phyloP scores from a whole-genome alignment of 2,888 invertebrate genomes.

The Troides helena region DNA sequence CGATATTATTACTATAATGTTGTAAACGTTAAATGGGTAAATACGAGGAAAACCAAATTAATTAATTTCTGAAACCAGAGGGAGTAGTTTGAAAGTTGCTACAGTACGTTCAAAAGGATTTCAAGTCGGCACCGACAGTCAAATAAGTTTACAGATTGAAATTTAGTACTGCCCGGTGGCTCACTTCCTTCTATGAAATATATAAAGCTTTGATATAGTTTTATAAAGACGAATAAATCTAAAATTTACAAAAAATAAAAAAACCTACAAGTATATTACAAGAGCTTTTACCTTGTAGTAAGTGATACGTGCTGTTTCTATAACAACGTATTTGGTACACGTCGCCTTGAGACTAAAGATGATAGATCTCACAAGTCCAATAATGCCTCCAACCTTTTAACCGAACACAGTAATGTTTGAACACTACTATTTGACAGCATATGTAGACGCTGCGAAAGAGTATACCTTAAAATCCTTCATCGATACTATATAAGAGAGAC shows the following conservation, averaged over 20 bases:
- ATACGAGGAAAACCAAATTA: conserved; percentile 29
- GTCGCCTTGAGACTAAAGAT: too few species aligned
- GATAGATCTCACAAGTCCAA: too few species aligned
- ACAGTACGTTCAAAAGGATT: conserved; percentile 58
- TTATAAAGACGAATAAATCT: not conserved
- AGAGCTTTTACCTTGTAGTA: too few species aligned
- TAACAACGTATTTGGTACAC: too few species aligned
- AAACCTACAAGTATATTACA: too few species aligned
- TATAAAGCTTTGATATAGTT: conserved; percentile 8
- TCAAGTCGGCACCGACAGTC: conserved; percentile 47
- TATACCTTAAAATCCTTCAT: not conserved
- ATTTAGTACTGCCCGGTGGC: conserved; percentile 43
- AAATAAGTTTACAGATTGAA: conserved; percentile 54
- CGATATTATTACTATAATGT: not conserved
- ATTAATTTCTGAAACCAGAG: conserved; percentile 35
- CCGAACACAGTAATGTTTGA: not conserved
- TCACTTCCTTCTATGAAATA: conserved; percentile 17
- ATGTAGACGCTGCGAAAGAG: not conserved
- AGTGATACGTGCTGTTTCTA: too few species aligned
- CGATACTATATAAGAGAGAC: too few species aligned
- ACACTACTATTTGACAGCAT: not conserved
- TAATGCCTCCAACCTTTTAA: too few species aligned
- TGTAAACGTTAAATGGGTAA: not conserved
- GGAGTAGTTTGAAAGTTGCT: conserved; percentile 42
- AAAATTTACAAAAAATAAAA: not conserved